Conservation (phyloP, 2,797 vertebrate genomes). For the Psittacula derbiana region DNA sequence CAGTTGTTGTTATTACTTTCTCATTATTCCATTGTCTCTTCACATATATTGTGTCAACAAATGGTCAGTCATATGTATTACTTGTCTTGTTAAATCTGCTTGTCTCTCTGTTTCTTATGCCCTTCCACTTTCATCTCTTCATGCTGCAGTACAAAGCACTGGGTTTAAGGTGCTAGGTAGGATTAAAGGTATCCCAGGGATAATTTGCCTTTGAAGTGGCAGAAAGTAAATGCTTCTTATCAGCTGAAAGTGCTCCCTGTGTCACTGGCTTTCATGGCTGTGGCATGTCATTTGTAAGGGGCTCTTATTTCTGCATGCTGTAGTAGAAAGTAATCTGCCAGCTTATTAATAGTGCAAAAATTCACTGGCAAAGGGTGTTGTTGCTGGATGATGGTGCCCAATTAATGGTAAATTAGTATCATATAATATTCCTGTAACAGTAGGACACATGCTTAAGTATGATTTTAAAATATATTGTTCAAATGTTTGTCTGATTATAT, state of each 20-base stretch:
- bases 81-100: slow-evolving; percentile 23
- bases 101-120: slow-evolving; percentile 1
- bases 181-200: slow-evolving; percentile 67
- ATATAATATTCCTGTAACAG: not conserved
- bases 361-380: not conserved
- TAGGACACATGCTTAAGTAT: not conserved
- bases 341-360: slow-evolving; percentile 7
- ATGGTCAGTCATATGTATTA: not conserved
- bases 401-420: slow-evolving; percentile 34
- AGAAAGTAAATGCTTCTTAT: slow-evolving; percentile 58
- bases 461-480: not conserved
- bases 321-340: slow-evolving; percentile 44
- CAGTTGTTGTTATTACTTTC: not conserved
- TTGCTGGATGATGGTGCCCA: slow-evolving; percentile 4
- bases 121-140: slow-evolving; percentile 51
- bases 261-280: slow-evolving; percentile 47
- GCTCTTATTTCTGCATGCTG: slow-evolving; percentile 34
- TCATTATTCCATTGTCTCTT: not conserved
- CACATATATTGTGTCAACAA: not conserved
- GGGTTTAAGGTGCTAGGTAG: slow-evolving; percentile 63
- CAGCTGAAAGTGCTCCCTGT: slow-evolving; percentile 36
- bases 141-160: slow-evolving; percentile 14
- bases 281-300: slow-evolving; percentile 29
- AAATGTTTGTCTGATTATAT: not conserved
- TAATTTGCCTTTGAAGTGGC: slow-evolving; percentile 68